These are phyloP conservation scores for Nowickia ferox DNA, from an alignment of 2,888 invertebrate species.

Conservation along the genomic window DNA sequence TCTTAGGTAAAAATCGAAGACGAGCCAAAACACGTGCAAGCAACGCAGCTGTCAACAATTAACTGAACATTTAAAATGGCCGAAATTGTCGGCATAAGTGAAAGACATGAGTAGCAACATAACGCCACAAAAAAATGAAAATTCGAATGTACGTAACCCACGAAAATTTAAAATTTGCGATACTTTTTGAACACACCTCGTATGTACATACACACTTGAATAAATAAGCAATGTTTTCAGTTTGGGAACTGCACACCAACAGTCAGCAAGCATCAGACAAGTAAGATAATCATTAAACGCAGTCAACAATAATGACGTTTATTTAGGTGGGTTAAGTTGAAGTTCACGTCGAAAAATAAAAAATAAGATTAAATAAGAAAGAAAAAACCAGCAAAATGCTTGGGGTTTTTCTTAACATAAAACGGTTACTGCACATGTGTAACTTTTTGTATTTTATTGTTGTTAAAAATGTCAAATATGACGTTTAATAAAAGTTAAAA, in stretches of 20 bases:
- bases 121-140: too few relatives aligned
- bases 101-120: too few relatives aligned
- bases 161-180: too few relatives aligned
- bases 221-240: conserved; percentile 6
- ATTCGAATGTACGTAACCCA: too few relatives aligned
- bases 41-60: too few relatives aligned
- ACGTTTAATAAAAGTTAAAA: conserved; percentile 39
- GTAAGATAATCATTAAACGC: conserved; percentile 25
- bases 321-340: conserved; percentile 65
- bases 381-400: background rate
- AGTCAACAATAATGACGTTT: conserved; percentile 45
- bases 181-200: too few relatives aligned
- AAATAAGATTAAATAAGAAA: conserved; percentile 4
- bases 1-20: too few relatives aligned
- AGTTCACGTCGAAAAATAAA: conserved; percentile 56
- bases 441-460: background rate
- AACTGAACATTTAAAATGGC: too few relatives aligned
- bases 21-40: too few relatives aligned
- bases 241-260: conserved; percentile 17
- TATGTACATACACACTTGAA: too few relatives aligned
- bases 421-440: conserved; percentile 2
- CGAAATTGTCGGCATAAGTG: too few relatives aligned
- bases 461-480: conserved; percentile 46
- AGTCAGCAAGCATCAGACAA: background rate
- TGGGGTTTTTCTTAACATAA: background rate